Percentiles rank a stretch among this genome's conserved stretches.
Conservation (phyloP, 2,888 invertebrate species). For the Unio delphinus region DNA sequence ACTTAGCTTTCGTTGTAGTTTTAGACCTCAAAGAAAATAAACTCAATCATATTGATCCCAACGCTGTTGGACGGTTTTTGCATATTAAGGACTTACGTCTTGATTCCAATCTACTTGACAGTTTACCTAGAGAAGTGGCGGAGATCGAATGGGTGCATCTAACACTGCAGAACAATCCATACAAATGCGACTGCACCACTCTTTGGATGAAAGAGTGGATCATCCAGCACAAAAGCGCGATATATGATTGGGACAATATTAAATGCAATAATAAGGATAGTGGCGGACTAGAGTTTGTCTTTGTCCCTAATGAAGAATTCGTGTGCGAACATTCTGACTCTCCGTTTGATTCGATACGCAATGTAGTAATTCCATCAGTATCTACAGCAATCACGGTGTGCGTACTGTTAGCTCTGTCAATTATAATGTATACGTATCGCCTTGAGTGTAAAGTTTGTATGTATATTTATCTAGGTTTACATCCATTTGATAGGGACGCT, state of each 20-base stretch:
- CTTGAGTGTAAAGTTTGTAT: constrained; percentile 32
- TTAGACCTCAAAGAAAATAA: constrained; percentile 13
- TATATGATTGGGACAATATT: constrained; percentile 22
- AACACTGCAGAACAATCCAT: constrained; percentile 28
- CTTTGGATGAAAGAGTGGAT: constrained; percentile 47
- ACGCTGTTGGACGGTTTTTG: constrained; percentile 6
- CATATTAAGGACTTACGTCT: constrained; percentile 10
- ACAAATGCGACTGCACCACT: constrained; percentile 40
- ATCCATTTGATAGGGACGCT: constrained; percentile 30
- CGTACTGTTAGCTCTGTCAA: constrained; percentile 11
- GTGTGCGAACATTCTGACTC: constrained; percentile 19
- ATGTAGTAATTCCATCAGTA: constrained; percentile 28
- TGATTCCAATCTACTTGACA: constrained; percentile 17
- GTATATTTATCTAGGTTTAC: constrained; percentile 33
- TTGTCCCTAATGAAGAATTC: constrained; percentile 30
- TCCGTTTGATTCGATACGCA: constrained; percentile 24
- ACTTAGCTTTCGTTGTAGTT: constrained; percentile 7
- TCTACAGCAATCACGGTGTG: constrained; percentile 15
- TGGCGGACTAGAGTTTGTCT: constrained; percentile 15
- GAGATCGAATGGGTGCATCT: not conserved
- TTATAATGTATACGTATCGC: constrained; percentile 14
- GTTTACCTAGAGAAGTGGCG: constrained; percentile 7
- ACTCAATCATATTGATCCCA: constrained; percentile 6
- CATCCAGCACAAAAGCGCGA: constrained; percentile 6
- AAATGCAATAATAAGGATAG: constrained; percentile 26